These are phyloP conservation scores for Drosophila buzzatii DNA, from an alignment of 2,888 invertebrate species.

Conservation along the genomic window DNA sequence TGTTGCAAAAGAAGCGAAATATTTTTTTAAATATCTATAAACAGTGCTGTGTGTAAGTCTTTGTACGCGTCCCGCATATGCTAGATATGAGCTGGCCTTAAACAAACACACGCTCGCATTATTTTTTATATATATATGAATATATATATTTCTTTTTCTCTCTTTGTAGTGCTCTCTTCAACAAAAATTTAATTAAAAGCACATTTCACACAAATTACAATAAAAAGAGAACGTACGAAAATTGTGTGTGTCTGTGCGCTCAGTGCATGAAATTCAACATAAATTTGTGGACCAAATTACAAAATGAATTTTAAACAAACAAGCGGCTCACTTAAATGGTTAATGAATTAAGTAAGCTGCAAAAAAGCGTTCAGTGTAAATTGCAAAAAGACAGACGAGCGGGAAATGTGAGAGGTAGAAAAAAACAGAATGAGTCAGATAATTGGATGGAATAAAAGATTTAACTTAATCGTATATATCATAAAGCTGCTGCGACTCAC, in stretches of 20 bases:
- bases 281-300: conserved; percentile 53
- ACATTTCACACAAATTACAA: conserved; percentile 38
- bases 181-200: conserved; percentile 63
- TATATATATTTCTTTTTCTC: conserved; percentile 1
- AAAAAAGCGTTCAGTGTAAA: conserved; percentile 3
- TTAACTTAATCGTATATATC: conserved; percentile 4
- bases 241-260: conserved; percentile 5
- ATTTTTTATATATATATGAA: conserved; percentile 7
- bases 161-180: conserved; percentile 15
- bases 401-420: not conserved
- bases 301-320: conserved; percentile 44
- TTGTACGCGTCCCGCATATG: conserved; percentile 5
- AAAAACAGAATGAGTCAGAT: not conserved
- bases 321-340: conserved; percentile 26
- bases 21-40: not conserved
- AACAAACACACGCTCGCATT: conserved; percentile 20
- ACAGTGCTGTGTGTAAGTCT: conserved; percentile 2
- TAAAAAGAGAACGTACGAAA: conserved; percentile 8
- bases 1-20: conserved; percentile 2
- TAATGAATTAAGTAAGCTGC: conserved; percentile 26
- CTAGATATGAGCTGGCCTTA: conserved; percentile 21
- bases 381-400: not conserved
- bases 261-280: conserved; percentile 29
- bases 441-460: conserved; percentile 2
- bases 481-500: not conserved